Evolutionary conservation across 2,888 invertebrate species (phyloP), one percentile per base, ranked within the genome.

Genomic region (Sceliomorpha sp.): DNA sequence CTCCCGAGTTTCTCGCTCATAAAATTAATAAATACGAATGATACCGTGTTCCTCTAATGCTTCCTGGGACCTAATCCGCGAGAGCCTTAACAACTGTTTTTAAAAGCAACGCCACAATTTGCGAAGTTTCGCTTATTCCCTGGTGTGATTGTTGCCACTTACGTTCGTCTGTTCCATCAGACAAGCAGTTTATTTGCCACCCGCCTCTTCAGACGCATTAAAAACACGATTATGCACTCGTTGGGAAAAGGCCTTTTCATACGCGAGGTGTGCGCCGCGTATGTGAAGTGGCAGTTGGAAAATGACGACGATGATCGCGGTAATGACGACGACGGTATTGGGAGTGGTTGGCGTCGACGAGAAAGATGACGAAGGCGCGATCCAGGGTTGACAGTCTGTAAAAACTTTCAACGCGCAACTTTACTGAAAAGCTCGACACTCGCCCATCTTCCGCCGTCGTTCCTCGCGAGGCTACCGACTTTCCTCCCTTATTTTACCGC

Each of bases 341-440:
- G 39, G 15, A 40, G 44, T 42, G 44, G 55, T 47, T 37, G 42
- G 34, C 44, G 45, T 31, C 12, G 34, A 37, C 15, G 55, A 24
- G 40, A 9, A 44, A 40, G 29, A 45, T 26, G 29, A 45, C 9
- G 44, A 58, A 51, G 40, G 50, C 20, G 62, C 64, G 70, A 77
- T 76, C 76, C 69, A 59, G 78, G 76, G 72, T n/a, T 75, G 81
- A 80, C 80, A 75, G 77, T 80, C 81, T 82, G 82, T 82, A 82
- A 81, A 81, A 82, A 82, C 72, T 81, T 81, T 81, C 78, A 75
- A 51, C 75, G 73, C 67, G 68, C 73, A 78, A 79, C 71, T 81
- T 79, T 60, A 69, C 72, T 81, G 79, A 80, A 81, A 81, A 78
- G 78, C 76, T 63, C 68, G 67, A 42, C n/a, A n/a, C 70, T 64